Evolutionary conservation across 2,888 invertebrate genomes (phyloP), one percentile per base, ranked within the genome.

Genomic region (Dinocampus coccinellae): DNA sequence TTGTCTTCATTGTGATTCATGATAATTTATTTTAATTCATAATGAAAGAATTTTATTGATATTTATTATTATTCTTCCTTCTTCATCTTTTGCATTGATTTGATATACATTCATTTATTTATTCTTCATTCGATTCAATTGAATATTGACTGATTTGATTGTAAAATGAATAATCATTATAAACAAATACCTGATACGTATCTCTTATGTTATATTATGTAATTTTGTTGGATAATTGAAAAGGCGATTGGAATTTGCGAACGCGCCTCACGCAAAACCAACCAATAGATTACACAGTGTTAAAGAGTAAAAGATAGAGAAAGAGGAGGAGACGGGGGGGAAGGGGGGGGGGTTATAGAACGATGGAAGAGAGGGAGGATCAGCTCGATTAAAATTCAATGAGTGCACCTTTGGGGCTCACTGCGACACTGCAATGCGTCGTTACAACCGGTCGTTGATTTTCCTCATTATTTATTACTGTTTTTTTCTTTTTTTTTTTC

Each of bases 381-480:
- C 20, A 42, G 36, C 53, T 52, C 22, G 65, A 47, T 65, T 65
- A 52, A 65, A 53, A 61, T 68, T 47, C 60, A 42, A 24, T 47
- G 11, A 47, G 58, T 34, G 57, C 69, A 39, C 64, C 42, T 61
- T 42, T 36, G n/a, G n/a, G 57, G 58, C 42, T 55, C 16, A 29
- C 33, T 53, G 53, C 47, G 58, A 64, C 70, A 57, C 64, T 64
- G 70, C 65, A 64, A 47, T 67, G 58, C 53, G 58, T 58, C 67
- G 20, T 29, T 64, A 24, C 58, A 58, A 52, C 29, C n/a, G 36
- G 33, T 55, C 70, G 63, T 29, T 13, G 33, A 33, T 58, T 64
- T 42, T 57, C 22, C 20, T 13, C 10, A 22, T 20, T 20, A 16
- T 33, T 33, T 63, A 42, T 70, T 26, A n/a, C n/a, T 60, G 13